Evolutionary conservation across 2,888 invertebrate species (phyloP).

Genomic region (Aphidoletes aphidimyza): DNA sequence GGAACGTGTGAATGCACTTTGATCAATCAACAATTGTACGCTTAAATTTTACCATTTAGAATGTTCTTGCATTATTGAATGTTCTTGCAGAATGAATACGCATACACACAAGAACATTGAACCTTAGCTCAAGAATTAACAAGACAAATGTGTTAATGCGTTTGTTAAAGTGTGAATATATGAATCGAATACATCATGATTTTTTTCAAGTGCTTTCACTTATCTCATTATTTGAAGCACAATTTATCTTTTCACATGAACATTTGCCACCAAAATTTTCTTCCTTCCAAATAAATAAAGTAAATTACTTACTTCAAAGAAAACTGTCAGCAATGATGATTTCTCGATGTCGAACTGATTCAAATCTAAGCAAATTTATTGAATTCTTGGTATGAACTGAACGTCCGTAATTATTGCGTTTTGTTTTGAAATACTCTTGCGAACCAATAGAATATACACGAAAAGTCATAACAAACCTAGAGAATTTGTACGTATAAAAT

Average conservation of each 20-base stretch:
- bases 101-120: conserved; percentile 1
- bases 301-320: neutral
- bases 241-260: neutral
- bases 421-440: conserved; percentile 2
- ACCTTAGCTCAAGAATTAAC: neutral
- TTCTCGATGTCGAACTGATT: too few species aligned
- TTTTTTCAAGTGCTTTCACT: neutral
- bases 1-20: neutral
- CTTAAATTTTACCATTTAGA: neutral
- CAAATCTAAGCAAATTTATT: too few species aligned
- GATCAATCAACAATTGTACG: neutral
- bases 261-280: neutral
- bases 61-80: neutral
- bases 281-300: neutral
- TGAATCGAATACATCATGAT: neutral
- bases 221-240: neutral
- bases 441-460: neutral
- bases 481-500: neutral
- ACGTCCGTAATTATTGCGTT: neutral
- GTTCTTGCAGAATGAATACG: neutral
- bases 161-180: neutral
- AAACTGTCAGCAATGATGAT: too few species aligned
- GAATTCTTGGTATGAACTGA: neutral
- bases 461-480: conserved; percentile 17
- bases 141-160: neutral